Evolutionary conservation across 2,888 invertebrate species (phyloP), one percentile per base, ranked within the genome.

Genomic region (Phaedon cochleariae): DNA sequence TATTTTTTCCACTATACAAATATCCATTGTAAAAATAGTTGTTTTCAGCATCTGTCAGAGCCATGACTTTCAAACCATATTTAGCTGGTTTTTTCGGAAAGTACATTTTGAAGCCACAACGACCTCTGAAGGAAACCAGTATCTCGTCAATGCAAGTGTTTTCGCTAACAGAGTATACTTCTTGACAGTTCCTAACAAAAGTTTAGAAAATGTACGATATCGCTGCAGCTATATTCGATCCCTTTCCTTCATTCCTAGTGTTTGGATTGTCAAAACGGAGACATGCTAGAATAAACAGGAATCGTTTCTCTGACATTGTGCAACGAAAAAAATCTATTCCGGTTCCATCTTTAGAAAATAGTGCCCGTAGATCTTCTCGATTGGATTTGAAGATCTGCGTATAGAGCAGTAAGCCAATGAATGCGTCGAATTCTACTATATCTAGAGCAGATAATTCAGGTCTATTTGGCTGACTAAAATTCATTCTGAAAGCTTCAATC

Each of bases 1-100:
- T n/a, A n/a, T n/a, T 52, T 52, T 52, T 52, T 10, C 52, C 22
- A 17, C 21, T 26, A 52, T 61, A 61, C n/a, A 53, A 15, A 37
- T 61, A 61, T 41, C 20, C 48, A 21, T n/a, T n/a, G n/a, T n/a
- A n/a, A n/a, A n/a, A n/a, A n/a, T n/a, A n/a, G n/a, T n/a, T n/a
- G n/a, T n/a, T 61, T 41, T 15, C 45, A 12, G 53, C 52, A 61
- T 61, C 41, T 12, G 61, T 61, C 3, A 61, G 57, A 37, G 58
- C 53, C 57, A 46, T 46, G 45, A 58, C 48, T 64, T 54, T n/a
- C n/a, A n/a, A n/a, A n/a, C n/a, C n/a, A n/a, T n/a, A n/a, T n/a
- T n/a, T n/a, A n/a, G n/a, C n/a, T 54, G 53, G 57, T 26, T 76
- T 76, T 46, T 57, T 67, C 22, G 73, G 72, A 55, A 71, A 67